Percentiles rank a stretch among this genome's conserved stretches.
Conservation (phyloP, 1,140 invertebrate genomes). For the Oreohelix idahoensis region DNA sequence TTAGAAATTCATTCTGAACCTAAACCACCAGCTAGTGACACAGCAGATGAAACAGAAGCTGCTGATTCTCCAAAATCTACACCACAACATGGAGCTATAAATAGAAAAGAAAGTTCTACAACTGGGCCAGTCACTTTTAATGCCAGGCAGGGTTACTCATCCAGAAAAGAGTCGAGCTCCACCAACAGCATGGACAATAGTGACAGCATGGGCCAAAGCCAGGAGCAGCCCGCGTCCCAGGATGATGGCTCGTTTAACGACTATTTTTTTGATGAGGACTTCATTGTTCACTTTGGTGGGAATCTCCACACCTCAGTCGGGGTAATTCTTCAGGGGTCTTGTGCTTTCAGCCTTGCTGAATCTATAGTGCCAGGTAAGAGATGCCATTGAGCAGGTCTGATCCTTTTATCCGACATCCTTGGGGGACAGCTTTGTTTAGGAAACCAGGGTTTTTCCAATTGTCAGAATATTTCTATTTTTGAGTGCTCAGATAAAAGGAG, state of each 20-base stretch:
- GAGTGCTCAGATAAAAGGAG: no score
- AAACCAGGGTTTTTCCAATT: no score
- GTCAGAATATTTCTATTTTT: no score
- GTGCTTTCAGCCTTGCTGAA: constrained; percentile 33
- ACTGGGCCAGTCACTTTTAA: background rate
- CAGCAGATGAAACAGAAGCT: background rate
- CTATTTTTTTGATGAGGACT: constrained; percentile 70
- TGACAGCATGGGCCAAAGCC: constrained; percentile 33
- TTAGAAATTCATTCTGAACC: background rate
- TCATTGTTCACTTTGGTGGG: constrained; percentile 67
- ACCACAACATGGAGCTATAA: background rate
- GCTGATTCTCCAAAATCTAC: background rate
- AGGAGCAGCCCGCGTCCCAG: constrained; percentile 31
- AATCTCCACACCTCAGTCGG: constrained; percentile 52
- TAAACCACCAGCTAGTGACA: background rate
- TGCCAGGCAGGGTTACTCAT: background rate
- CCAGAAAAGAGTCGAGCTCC: background rate
- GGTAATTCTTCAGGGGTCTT: constrained; percentile 39
- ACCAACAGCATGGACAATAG: constrained; percentile 29
- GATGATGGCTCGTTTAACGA: constrained; percentile 59
- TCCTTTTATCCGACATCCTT: no score
- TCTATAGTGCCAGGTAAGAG: constrained; percentile 21
- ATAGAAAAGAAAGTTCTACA: background rate
- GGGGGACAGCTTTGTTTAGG: no score
- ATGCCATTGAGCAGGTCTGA: no score